phyloP scores from a whole-genome alignment of 2,113 vertebrate genomes.

The Phasianus colchicus region DNA sequence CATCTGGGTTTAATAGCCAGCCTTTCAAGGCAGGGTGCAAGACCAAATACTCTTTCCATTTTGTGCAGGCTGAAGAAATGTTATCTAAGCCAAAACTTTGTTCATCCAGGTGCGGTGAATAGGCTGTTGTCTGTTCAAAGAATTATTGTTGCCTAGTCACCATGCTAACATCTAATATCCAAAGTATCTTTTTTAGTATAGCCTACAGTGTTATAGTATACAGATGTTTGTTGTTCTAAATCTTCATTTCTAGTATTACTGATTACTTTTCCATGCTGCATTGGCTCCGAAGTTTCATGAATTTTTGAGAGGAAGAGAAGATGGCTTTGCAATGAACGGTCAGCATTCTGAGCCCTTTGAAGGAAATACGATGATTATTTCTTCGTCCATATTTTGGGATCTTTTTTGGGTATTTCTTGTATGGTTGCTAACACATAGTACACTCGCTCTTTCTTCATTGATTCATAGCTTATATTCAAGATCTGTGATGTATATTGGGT shows the following conservation, averaged over 20 bases:
- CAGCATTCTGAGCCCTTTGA: background rate
- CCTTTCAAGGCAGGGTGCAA: background rate
- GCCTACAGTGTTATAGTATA: background rate
- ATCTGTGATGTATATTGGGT: background rate
- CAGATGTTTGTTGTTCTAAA: background rate
- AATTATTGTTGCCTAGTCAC: background rate
- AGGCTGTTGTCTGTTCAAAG: background rate
- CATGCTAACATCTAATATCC: background rate
- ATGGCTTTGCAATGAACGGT: background rate
- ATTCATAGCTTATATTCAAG: background rate
- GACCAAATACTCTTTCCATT: background rate
- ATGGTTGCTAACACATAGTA: background rate
- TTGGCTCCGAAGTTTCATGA: background rate
- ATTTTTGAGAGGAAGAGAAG: background rate
- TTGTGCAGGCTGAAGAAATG: background rate
- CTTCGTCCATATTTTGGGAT: background rate
- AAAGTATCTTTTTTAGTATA: background rate
- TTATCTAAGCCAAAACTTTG: background rate
- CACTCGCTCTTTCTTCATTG: background rate
- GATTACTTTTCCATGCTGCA: background rate
- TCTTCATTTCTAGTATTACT: fast-evolving
- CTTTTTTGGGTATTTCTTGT: background rate
- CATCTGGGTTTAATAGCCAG: background rate
- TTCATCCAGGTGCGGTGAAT: background rate
- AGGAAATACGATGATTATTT: background rate